These are phyloP conservation scores for Dermochelys coriacea DNA, from an alignment of 2,797 vertebrate genomes.

Conservation along the genomic window DNA sequence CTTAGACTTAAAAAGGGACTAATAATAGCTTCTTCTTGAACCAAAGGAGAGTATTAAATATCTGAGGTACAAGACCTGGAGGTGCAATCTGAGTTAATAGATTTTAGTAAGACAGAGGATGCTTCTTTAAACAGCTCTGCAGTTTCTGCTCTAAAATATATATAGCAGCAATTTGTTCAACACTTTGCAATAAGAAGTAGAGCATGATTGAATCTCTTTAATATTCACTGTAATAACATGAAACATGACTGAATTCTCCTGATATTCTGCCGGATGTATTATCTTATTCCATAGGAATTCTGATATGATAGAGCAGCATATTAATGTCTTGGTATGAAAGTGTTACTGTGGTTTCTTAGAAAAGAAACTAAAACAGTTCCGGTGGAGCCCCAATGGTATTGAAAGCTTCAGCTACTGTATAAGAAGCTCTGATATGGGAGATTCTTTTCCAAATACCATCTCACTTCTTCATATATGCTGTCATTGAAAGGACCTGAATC, in stretches of 20 bases:
- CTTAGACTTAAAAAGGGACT: slow-evolving; percentile 68
- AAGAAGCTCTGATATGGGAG: background rate
- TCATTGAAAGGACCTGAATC: background rate
- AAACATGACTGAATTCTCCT: slow-evolving; percentile 12
- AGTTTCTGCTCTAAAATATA: slow-evolving; percentile 49
- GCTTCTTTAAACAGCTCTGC: slow-evolving; percentile 38
- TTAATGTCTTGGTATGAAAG: background rate
- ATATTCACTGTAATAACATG: slow-evolving; percentile 64
- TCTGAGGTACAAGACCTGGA: slow-evolving; percentile 51
- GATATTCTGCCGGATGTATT: background rate
- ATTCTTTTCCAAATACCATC: background rate
- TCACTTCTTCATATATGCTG: background rate
- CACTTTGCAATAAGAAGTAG: slow-evolving; percentile 32
- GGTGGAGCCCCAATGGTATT: background rate
- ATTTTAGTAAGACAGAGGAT: slow-evolving; percentile 71
- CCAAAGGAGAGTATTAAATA: slow-evolving; percentile 66
- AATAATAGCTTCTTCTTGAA: slow-evolving; percentile 64
- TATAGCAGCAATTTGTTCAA: slow-evolving; percentile 27
- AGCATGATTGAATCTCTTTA: slow-evolving; percentile 71
- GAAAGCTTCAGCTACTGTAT: background rate
- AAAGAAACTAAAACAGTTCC: background rate
- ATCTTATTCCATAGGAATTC: background rate
- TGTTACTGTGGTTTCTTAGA: background rate
- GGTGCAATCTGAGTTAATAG: slow-evolving; percentile 69
- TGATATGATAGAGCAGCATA: slow-evolving; percentile 1